Conservation (phyloP, 1,140 invertebrate genomes). For the Muscidifurax raptorellus region DNA sequence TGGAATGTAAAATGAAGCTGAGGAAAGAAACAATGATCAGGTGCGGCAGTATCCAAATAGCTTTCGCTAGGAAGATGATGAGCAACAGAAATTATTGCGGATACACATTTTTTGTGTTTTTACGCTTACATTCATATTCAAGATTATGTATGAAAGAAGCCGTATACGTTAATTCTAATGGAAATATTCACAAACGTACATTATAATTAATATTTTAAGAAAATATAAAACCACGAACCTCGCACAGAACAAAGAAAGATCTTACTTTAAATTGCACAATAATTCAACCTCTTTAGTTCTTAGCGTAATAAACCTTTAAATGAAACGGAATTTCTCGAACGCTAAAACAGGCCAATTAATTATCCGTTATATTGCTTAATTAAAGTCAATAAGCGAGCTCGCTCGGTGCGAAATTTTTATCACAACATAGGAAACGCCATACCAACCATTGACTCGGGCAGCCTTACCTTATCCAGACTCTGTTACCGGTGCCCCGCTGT, state of each 20-base stretch:
- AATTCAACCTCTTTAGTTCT: neutral
- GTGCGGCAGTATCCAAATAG: conserved; percentile 26
- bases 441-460: neutral
- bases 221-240: neutral
- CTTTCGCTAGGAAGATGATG: conserved; percentile 10
- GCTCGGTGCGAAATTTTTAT: neutral
- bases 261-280: neutral
- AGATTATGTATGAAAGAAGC: neutral
- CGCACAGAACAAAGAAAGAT: no score
- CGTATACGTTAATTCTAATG: neutral
- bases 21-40: conserved; percentile 35
- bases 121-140: neutral
- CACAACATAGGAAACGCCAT: neutral
- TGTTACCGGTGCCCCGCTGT: neutral
- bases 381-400: neutral
- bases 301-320: neutral
- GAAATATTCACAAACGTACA: neutral
- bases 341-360: neutral
- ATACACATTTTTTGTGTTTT: neutral
- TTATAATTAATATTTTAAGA: neutral
- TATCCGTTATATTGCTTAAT: neutral
- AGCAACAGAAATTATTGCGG: neutral
- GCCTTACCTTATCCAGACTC: conserved; percentile 6
- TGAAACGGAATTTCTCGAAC: neutral
- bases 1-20: neutral